Base-by-base conservation (phyloP, 2,888 invertebrate genomes). In the Girardia tigrina region DNA sequence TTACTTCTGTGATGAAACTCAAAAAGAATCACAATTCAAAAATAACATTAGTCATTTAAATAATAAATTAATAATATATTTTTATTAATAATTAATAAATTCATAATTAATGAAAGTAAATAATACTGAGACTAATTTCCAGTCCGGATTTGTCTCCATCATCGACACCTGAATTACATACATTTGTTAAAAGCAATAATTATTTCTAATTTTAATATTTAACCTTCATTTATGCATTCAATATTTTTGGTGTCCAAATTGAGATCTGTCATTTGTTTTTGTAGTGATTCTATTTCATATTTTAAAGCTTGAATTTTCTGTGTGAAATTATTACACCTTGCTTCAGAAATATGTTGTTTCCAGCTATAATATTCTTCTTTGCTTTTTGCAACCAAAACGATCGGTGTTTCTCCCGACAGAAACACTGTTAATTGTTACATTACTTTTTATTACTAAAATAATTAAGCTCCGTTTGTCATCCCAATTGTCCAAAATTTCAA, bases 291-390 rank as follows among this genome's bases (percentile, higher is more conserved):
- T 23, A 56, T 23, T 56, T 56, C 56, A 20, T 56, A n/a, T 56
- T 56, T 56, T 4, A 56, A n/a, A 16, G 56, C 4, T 56, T 56
- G 56, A 2, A 56, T 56, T 56, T 56, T 56, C n/a, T 56, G 56
- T 8, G 56, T 56, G n/a, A 56, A 56, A 56, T 23, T 56, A 16
- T 56, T 56, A 23, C 56, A 56, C 23, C 56, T n/a, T 20, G 56
- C 56, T 56, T 56, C 56, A 4, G 56, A 56, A 20, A 56, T 56
- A 16, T 56, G 56, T 56, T 56, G 56, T 56, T 56, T 56, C 56
- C 56, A 56, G 56, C 56, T 56, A 16, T 56, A 56, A 56, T 56
- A 56, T 56, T 56, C 56, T 56, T 56, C 56, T 56, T 56, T 56
- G n/a, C 56, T 56, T 23, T 29, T 71, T n/a, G 71, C 71, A 29